Evolutionary conservation across 2,888 invertebrate species (phyloP), one percentile per base, ranked within the genome.

Genomic region (Tethea ocularis): DNA sequence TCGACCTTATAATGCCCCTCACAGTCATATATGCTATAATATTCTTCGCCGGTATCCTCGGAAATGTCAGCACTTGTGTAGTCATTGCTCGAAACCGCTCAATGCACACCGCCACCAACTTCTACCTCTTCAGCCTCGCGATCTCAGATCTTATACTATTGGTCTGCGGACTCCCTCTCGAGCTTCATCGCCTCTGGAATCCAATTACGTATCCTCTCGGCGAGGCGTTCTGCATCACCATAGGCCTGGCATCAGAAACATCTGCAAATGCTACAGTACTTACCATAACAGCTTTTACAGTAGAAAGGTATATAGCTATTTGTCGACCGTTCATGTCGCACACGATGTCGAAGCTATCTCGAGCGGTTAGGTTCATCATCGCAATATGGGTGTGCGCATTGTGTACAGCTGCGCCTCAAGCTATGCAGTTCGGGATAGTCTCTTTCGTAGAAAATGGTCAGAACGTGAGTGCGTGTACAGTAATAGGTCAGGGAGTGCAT

Each of bases 231-330:
- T 98, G 98, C 85, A 94, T 97, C 13, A 86, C 96, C 13, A 92
- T 95, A 67, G 96, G 96, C 8, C 94, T 97, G 56, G 95, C 97
- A 0, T 96, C 97, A 0, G 98, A 98, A 86, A 97, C 97, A n/a
- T 96, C 96, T 0, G 96, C 96, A 22, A 97, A 97, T 80, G 97
- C 97, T 0, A 97, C 97, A 0, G 97, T 98, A 1, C 87, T 97
- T 64, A 97, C 96, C 13, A 98, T 98, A 75, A 97, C 97, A 0
- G 97, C 97, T 2, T 98, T 98, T 84, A 98, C 96, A 0, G 95
- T 97, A 15, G 98, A 98, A 84, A 94, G 98, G 64, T 98, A 97
- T 82, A 95, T 97, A 41, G 97, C 97, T 6, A 97, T 97, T 72
- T 97, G 97, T 77, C 96, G 97, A 78, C 98, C 98, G 0, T 97